These are phyloP conservation scores for Spheniscus humboldti DNA, from an alignment of 2,797 vertebrate species.

Conservation along the genomic window DNA sequence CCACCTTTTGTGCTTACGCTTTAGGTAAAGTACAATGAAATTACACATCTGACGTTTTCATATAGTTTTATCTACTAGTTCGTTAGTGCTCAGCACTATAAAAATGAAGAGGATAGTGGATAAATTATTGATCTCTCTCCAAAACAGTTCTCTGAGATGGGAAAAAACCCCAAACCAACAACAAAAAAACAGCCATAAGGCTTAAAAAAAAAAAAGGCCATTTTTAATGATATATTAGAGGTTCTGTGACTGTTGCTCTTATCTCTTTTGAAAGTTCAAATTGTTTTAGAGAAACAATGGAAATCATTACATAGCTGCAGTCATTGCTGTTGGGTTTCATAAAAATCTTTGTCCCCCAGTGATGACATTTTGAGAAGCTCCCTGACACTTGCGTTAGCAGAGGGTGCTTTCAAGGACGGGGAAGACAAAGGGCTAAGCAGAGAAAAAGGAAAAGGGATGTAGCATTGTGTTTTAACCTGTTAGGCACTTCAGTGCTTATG, in stretches of 20 bases:
- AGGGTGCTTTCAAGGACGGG: neutral
- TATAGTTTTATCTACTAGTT: neutral
- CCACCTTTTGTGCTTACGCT: conserved; percentile 66
- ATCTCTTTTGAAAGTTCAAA: neutral
- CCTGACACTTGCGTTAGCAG: neutral
- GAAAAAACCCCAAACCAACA: neutral
- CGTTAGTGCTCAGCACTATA: neutral
- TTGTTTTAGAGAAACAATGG: neutral
- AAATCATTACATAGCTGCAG: neutral
- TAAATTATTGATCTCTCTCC: neutral
- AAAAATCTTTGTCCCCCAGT: neutral
- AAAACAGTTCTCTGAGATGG: neutral
- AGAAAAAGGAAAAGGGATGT: neutral
- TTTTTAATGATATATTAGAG: neutral
- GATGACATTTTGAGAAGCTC: neutral
- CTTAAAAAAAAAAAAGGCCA: neutral
- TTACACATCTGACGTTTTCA: neutral
- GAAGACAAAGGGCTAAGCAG: neutral
- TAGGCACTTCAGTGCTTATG: neutral
- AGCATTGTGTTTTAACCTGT: neutral
- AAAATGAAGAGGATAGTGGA: neutral
- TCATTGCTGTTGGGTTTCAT: neutral
- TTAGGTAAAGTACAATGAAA: conserved; percentile 59
- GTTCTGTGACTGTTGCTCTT: neutral
- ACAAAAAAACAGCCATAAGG: neutral